A percentile compares a stretch with the other conserved stretches of the same genome.
phyloP scores from a whole-genome alignment of 2,888 invertebrate species.

The Ophioninae sp. region DNA sequence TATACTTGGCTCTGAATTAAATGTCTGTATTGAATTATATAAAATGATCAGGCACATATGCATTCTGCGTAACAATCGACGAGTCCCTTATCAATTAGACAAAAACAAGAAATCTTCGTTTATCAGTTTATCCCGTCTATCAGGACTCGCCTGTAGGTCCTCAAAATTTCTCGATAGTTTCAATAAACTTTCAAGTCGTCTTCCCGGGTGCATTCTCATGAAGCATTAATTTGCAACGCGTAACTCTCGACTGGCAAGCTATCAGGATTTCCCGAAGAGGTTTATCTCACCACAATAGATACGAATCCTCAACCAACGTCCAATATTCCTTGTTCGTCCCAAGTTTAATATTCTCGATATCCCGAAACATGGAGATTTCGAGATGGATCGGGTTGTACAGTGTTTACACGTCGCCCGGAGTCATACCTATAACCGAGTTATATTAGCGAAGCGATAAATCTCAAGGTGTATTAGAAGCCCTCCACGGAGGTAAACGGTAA shows the following conservation, averaged over 20 bases:
- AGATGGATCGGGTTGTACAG: slow-evolving; percentile 6
- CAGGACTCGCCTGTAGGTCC: background rate
- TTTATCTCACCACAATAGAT: background rate
- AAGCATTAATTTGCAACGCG: slow-evolving; percentile 9
- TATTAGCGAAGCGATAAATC: slow-evolving; percentile 73
- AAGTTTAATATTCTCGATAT: slow-evolving; percentile 20
- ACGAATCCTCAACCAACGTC: background rate
- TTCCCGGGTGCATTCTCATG: background rate
- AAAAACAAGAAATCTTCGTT: background rate
- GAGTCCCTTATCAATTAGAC: background rate
- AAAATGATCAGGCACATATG: background rate
- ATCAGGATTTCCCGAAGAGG: background rate
- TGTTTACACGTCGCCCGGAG: slow-evolving; percentile 24
- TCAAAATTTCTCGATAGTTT: background rate
- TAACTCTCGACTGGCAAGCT: background rate
- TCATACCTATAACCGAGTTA: slow-evolving; percentile 37
- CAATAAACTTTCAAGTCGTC: background rate
- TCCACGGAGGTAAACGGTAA: background rate
- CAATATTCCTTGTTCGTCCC: background rate
- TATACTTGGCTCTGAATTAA: too few relatives aligned
- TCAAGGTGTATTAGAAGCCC: slow-evolving; percentile 46
- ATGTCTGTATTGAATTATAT: background rate
- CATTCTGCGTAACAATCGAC: background rate
- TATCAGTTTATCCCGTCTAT: background rate
- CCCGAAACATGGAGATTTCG: slow-evolving; percentile 17